Conservation (phyloP, 2,888 invertebrate genomes). For the Plagodis pulveraria region DNA sequence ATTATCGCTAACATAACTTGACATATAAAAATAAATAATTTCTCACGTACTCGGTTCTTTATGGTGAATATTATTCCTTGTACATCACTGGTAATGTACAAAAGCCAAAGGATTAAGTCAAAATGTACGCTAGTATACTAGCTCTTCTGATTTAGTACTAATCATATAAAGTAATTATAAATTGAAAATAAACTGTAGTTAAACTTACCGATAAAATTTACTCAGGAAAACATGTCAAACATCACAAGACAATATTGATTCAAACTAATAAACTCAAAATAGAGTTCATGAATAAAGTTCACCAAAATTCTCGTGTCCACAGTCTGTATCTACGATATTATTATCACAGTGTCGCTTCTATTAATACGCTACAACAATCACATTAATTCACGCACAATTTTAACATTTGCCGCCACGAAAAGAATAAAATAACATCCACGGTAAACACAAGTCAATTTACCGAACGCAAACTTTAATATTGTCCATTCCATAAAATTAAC, state of each 20-base stretch:
- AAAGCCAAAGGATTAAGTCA: too few relatives aligned
- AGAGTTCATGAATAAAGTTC: neutral
- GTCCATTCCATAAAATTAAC: neutral
- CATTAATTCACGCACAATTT: constrained; percentile 2
- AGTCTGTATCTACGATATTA: neutral
- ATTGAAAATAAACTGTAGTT: too few relatives aligned
- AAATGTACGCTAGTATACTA: too few relatives aligned
- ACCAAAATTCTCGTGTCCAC: neutral
- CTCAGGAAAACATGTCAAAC: neutral
- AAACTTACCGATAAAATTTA: neutral
- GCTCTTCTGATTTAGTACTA: too few relatives aligned
- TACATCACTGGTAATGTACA: too few relatives aligned
- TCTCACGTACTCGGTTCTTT: too few relatives aligned
- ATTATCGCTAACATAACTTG: too few relatives aligned
- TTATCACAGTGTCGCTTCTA: constrained; percentile 3
- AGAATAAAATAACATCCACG: neutral
- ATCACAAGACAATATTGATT: neutral
- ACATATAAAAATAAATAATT: too few relatives aligned
- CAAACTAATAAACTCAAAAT: neutral
- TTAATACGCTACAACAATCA: constrained; percentile 3
- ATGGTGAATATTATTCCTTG: too few relatives aligned
- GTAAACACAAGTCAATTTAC: neutral
- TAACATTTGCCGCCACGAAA: constrained; percentile 1
- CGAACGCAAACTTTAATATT: neutral
- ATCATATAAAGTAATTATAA: too few relatives aligned